Evolutionary conservation across 2,888 invertebrate species (phyloP).

Genomic region (Cephus pulcher): DNA sequence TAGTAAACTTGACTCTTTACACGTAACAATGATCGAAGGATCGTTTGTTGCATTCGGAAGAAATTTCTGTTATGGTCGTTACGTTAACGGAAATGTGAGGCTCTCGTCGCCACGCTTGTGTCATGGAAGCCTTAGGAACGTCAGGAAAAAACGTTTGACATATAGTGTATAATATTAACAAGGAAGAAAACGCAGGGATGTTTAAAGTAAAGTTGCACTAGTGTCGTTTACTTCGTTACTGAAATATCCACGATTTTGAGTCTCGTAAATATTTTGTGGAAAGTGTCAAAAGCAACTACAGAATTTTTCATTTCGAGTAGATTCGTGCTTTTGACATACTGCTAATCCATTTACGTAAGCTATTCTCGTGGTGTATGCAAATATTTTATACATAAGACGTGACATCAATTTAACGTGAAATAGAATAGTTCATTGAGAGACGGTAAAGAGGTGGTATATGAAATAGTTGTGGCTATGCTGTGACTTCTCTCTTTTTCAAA

Average conservation of each 20-base stretch:
- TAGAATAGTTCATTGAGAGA: not conserved
- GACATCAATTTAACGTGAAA: not conserved
- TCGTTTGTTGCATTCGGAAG: not conserved
- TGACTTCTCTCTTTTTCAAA: not conserved
- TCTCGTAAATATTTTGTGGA: not conserved
- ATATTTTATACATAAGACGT: not conserved
- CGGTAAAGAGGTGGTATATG: not conserved
- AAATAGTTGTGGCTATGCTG: not conserved
- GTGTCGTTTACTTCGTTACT: not conserved
- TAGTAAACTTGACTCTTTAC: not conserved
- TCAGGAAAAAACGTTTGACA: not conserved
- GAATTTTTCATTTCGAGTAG: not conserved
- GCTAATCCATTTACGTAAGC: not conserved
- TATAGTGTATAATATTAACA: not conserved
- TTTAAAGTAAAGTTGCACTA: not conserved
- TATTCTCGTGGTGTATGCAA: not conserved
- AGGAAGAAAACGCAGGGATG: not conserved
- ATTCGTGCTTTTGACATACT: not conserved
- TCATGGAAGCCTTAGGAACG: slow-evolving; percentile 20
- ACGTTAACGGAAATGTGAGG: not conserved
- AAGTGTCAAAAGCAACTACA: not conserved
- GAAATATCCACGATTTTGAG: not conserved
- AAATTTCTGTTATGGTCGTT: not conserved
- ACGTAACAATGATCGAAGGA: not conserved
- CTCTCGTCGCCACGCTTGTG: slow-evolving; percentile 8